Conservation (phyloP, 2,797 vertebrate genomes). For the Peromyscus melanophrys region DNA sequence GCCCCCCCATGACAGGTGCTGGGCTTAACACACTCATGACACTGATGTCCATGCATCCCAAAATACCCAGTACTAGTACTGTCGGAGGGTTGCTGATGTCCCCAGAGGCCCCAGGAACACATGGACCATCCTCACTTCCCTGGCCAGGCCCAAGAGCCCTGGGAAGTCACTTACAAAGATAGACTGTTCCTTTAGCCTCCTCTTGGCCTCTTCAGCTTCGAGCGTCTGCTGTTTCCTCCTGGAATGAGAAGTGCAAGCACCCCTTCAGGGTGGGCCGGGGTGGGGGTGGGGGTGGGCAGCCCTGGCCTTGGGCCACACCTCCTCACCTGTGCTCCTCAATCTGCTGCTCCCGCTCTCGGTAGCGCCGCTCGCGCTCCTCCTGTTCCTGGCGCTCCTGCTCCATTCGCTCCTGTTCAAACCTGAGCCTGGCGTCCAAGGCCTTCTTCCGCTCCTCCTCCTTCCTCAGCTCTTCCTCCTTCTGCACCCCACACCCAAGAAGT, state of each 20-base stretch:
- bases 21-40: background rate
- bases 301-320: background rate
- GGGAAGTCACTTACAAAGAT: slow-evolving; percentile 92
- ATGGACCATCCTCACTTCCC: fast-evolving
- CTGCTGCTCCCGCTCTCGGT: slow-evolving; percentile 93
- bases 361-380: slow-evolving; percentile 93
- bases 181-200: slow-evolving; percentile 92
- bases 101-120: background rate
- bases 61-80: background rate
- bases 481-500: slow-evolving; percentile 58
- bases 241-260: slow-evolving; percentile 53
- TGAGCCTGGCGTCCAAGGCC: slow-evolving; percentile 93
- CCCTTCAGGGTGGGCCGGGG: fast-evolving
- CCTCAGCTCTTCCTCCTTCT: slow-evolving; percentile 97
- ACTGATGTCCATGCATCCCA: background rate
- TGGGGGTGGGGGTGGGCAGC: background rate
- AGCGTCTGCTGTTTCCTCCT: slow-evolving; percentile 95
- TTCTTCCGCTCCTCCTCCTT: slow-evolving; percentile 97
- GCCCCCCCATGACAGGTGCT: background rate
- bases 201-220: slow-evolving; percentile 96
- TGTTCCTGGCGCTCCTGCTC: slow-evolving; percentile 96
- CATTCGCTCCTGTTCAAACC: slow-evolving; percentile 97
- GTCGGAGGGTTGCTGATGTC: background rate
- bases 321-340: slow-evolving; percentile 96
- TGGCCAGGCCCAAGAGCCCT: background rate